Percentiles rank a stretch among this genome's conserved stretches.
Conservation (phyloP, 2,797 vertebrate genomes). For the Linurgus olivaceus region DNA sequence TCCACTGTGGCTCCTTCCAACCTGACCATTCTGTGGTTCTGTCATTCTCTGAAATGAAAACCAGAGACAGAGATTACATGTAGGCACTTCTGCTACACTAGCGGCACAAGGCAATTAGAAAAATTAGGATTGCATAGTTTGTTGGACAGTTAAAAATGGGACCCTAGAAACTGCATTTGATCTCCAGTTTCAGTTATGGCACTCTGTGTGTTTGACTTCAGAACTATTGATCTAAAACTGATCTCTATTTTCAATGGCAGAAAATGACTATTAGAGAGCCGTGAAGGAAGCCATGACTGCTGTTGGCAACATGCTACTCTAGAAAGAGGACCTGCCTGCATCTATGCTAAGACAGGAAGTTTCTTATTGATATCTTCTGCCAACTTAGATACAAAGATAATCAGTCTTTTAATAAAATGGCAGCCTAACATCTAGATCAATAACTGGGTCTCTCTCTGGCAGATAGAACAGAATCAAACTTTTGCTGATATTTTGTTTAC, state of each 20-base stretch:
- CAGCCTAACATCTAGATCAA: neutral
- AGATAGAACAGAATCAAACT: neutral
- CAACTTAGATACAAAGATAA: slow-evolving; percentile 22
- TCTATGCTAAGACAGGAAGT: neutral
- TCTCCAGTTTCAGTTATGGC: neutral
- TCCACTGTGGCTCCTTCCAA: neutral
- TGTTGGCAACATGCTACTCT: neutral
- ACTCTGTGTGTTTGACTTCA: neutral
- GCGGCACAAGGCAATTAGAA: neutral
- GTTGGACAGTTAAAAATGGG: neutral
- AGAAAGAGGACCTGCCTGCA: neutral
- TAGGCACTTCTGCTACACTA: neutral
- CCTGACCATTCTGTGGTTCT: neutral
- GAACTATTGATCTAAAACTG: neutral
- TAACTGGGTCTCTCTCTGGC: neutral
- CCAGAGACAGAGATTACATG: neutral
- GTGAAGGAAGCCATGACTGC: neutral
- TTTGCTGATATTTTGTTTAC: slow-evolving; percentile 53
- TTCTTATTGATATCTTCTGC: slow-evolving; percentile 22
- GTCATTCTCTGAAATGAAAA: neutral
- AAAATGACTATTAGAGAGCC: neutral
- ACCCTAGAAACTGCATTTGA: neutral
- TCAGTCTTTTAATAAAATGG: slow-evolving; percentile 43
- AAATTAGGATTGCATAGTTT: neutral
- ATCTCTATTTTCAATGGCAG: neutral